Evolutionary conservation across 2,797 vertebrate genomes (phyloP).

Genomic region (Danio aesculapii): DNA sequence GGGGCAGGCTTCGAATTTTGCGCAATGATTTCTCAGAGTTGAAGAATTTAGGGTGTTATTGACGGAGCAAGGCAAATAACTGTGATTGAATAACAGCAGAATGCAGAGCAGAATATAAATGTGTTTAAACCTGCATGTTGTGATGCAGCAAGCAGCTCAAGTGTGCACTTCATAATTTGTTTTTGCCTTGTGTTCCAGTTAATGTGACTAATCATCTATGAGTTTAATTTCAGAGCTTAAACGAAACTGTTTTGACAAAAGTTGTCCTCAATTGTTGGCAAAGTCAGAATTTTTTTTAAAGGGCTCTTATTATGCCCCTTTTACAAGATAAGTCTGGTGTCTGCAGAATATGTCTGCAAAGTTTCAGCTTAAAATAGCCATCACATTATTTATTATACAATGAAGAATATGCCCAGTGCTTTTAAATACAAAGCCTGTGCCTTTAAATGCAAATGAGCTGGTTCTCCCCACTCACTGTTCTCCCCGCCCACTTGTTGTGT

Average conservation of each 20-base stretch:
- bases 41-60: background rate
- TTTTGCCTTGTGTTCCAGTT: background rate
- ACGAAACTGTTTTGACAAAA: background rate
- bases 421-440: no score
- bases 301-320: no score
- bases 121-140: background rate
- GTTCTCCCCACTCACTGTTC: no score
- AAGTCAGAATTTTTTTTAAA: background rate
- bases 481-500: no score
- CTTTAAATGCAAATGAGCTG: no score
- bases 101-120: constrained; percentile 1
- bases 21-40: constrained; percentile 33
- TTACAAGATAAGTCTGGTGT: no score
- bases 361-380: no score
- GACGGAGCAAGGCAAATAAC: constrained; percentile 11
- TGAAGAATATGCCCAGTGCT: no score
- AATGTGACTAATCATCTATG: background rate
- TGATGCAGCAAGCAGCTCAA: background rate
- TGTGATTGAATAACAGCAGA: constrained; percentile 12
- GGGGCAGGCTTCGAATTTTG: constrained; percentile 37
- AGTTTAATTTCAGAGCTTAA: background rate
- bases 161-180: background rate
- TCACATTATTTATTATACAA: no score
- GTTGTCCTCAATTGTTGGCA: background rate
- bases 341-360: no score